Evolutionary conservation across 2,888 invertebrate genomes (phyloP), one percentile per base, ranked within the genome.

Genomic region (Cybosia mesomella): DNA sequence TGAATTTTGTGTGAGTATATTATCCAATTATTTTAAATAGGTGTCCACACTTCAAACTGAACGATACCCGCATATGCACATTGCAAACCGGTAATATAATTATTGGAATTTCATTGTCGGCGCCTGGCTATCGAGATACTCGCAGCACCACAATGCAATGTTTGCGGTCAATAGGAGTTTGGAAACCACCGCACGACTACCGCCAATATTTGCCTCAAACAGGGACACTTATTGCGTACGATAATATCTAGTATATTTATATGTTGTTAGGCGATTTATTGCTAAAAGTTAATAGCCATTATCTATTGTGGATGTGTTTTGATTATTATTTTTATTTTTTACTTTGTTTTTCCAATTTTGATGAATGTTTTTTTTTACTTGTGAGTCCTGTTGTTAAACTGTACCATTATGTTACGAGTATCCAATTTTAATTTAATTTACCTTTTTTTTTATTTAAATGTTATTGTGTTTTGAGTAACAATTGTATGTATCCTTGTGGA

Each of bases 111-210:
- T 85, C 85, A 87, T 77, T 82, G 85, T 82, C 76, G 83, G 76
- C 72, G 76, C 73, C 62, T 74, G 79, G 74, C 77, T 75, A 84
- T 82, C 80, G 81, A 77, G 82, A 83, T 82, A 83, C 74, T 74
- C 63, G 73, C 70, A 61, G 57, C 67, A 81, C 83, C 85, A 73
- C 85, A 87, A 83, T 85, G 86, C 83, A 85, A 83, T 84, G 87
- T 87, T 87, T 83, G 91, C 83, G 90, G 91, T 86, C 76, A 78
- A 78, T 72, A 84, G 82, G 83, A 88, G 87, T 89, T 87, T 81
- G 83, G 84, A 72, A 78, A 77, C 77, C 83, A 74, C 82, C 83
- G 81, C 81, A 77, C 74, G 70, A 70, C 79, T 70, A 67, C 85
- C 85, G 77, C 88, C 85, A 87, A 88, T 86, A 83, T 86, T 85